Percentiles rank a stretch among this genome's conserved stretches.
Evolutionary conservation across 2,888 invertebrate genomes (phyloP).

Genomic region (Dryomyza anilis): DNA sequence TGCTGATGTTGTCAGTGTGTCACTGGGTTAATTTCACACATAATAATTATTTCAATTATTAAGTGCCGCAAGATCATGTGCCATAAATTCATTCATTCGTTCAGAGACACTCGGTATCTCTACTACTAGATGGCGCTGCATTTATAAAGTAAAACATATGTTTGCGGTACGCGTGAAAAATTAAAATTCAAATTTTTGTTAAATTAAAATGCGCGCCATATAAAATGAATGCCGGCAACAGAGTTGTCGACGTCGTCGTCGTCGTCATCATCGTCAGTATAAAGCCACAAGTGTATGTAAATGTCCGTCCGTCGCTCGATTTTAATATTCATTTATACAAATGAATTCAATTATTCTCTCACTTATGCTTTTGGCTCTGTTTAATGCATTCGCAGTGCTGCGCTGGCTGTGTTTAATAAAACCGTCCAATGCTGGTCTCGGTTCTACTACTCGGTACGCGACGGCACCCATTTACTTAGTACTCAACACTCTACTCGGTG

Average conservation of each 20-base stretch:
- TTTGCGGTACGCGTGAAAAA: conserved; percentile 36
- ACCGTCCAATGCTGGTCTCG: too few species aligned
- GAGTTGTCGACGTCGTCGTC: not conserved
- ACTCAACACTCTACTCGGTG: too few species aligned
- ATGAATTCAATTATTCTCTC: conserved; percentile 58
- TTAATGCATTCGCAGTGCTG: not conserved
- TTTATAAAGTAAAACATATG: conserved; percentile 49
- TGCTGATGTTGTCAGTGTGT: conserved; percentile 13
- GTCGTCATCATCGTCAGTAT: not conserved
- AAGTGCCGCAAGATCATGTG: conserved; percentile 9
- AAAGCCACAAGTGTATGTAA: not conserved
- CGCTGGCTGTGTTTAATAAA: not conserved
- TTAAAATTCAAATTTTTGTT: conserved; percentile 50
- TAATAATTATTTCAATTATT: conserved; percentile 19
- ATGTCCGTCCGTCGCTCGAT: conserved; percentile 40
- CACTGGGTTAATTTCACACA: conserved; percentile 28
- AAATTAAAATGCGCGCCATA: conserved; percentile 52
- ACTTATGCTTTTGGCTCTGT: conserved; percentile 35
- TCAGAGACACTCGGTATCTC: too few species aligned
- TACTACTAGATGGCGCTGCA: conserved; percentile 19
- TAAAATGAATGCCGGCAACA: conserved; percentile 31
- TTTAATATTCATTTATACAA: conserved; percentile 59
- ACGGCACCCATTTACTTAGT: too few species aligned
- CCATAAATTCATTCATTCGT: conserved; percentile 17
- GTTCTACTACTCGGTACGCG: too few species aligned